These are phyloP conservation scores for Craterocephalus amniculus DNA, from an alignment of 2,797 vertebrate species.

Conservation along the genomic window DNA sequence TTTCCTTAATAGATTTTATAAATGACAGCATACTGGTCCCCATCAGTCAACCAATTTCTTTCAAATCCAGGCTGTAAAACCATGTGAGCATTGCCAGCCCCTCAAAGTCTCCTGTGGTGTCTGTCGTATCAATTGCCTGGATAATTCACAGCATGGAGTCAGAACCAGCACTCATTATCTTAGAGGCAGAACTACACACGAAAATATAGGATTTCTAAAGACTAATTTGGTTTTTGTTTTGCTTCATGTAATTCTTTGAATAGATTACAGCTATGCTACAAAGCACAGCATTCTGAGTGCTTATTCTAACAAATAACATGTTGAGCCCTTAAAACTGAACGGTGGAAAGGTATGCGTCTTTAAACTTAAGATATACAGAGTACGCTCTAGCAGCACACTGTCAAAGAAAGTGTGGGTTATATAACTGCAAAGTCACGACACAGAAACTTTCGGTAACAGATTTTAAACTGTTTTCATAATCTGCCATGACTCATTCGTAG, in stretches of 20 bases:
- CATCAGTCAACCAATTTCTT: slow-evolving; percentile 47
- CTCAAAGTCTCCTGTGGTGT: slow-evolving; percentile 31
- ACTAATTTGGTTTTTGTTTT: slow-evolving; percentile 4
- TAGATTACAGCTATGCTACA: neutral
- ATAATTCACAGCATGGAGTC: slow-evolving; percentile 35
- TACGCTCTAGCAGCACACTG: neutral
- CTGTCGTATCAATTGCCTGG: slow-evolving; percentile 26
- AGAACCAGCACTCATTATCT: slow-evolving; percentile 18
- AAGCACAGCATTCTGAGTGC: neutral
- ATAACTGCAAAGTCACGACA: slow-evolving; percentile 24
- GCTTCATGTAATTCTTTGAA: slow-evolving; percentile 2
- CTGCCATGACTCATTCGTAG: slow-evolving; percentile 28
- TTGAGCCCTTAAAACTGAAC: slow-evolving; percentile 2
- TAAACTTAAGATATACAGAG: slow-evolving; percentile 12
- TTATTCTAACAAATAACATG: neutral
- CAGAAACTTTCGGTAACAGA: neutral
- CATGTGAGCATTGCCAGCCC: slow-evolving; percentile 14
- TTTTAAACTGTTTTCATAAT: slow-evolving; percentile 25
- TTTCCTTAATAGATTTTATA: slow-evolving; percentile 49
- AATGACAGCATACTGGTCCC: slow-evolving; percentile 36
- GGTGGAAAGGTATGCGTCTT: neutral
- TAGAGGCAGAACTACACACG: slow-evolving; percentile 14
- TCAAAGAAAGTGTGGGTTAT: slow-evolving; percentile 34
- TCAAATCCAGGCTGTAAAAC: slow-evolving; percentile 48
- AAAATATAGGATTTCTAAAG: slow-evolving; percentile 11